Evolutionary conservation across 2,888 invertebrate genomes (phyloP).

Genomic region (Pristionchus mayeri): DNA sequence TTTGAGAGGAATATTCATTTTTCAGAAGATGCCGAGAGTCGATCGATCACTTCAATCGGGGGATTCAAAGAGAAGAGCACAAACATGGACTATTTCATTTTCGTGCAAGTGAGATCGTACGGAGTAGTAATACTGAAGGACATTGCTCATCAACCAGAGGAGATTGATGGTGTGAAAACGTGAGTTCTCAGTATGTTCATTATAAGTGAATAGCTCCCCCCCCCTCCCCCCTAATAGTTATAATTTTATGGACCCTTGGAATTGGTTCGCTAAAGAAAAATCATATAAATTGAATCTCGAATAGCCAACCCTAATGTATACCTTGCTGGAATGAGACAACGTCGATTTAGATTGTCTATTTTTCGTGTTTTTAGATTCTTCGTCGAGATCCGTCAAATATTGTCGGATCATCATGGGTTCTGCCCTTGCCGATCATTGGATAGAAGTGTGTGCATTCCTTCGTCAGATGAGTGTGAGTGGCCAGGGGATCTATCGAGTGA

Average conservation of each 20-base stretch:
- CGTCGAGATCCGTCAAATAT: background rate
- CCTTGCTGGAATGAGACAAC: too few species aligned
- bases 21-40: background rate
- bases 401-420: constrained; percentile 27
- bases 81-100: background rate
- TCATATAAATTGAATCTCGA: too few species aligned
- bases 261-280: too few species aligned
- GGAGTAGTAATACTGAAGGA: background rate
- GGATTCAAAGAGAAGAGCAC: background rate
- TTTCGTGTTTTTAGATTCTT: background rate
- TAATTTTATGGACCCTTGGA: too few species aligned
- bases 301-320: too few species aligned
- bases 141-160: background rate
- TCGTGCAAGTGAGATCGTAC: background rate
- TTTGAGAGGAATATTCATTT: too few species aligned
- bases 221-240: too few species aligned
- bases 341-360: background rate
- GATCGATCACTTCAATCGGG: background rate
- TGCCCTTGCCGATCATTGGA: background rate
- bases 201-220: too few species aligned
- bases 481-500: background rate
- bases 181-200: background rate
- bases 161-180: background rate
- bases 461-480: background rate
- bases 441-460: background rate